These are phyloP conservation scores for Teleogryllus occipitalis DNA, from an alignment of 1,140 invertebrate genomes.

Conservation along the genomic window DNA sequence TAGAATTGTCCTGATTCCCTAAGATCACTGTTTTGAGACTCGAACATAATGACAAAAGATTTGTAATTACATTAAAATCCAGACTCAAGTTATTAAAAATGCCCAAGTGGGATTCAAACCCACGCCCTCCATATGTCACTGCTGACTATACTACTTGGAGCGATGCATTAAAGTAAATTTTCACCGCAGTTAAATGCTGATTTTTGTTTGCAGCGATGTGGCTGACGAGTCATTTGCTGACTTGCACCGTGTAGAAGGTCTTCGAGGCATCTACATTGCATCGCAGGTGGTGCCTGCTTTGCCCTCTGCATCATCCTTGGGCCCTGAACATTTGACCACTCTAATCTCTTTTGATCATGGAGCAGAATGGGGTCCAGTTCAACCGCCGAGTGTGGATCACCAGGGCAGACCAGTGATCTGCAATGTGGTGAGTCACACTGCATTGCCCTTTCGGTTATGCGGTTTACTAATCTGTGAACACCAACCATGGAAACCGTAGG, in stretches of 20 bases:
- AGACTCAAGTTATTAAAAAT: too few relatives aligned
- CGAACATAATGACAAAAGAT: too few relatives aligned
- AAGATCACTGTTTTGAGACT: too few relatives aligned
- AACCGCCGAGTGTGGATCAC: conserved; percentile 55
- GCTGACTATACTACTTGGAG: too few relatives aligned
- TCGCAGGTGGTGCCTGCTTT: conserved; percentile 52
- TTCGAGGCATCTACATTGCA: conserved; percentile 83
- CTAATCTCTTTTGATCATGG: conserved; percentile 86
- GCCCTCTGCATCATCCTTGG: conserved; percentile 40
- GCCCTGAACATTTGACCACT: conserved; percentile 63
- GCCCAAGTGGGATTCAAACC: too few relatives aligned
- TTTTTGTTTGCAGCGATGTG: conserved; percentile 50
- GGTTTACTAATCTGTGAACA: not conserved
- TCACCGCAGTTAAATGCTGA: too few relatives aligned
- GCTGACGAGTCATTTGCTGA: conserved; percentile 79
- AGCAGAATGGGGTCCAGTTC: conserved; percentile 65
- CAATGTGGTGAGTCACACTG: conserved; percentile 35
- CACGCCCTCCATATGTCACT: too few relatives aligned
- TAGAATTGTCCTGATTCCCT: too few relatives aligned
- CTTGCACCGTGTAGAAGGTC: conserved; percentile 75
- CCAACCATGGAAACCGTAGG: not conserved
- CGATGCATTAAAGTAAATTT: too few relatives aligned
- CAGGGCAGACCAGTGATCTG: conserved; percentile 57
- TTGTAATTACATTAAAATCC: too few relatives aligned
- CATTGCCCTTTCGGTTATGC: not conserved